Conservation (phyloP, 2,888 invertebrate species). For the Dione juno region DNA sequence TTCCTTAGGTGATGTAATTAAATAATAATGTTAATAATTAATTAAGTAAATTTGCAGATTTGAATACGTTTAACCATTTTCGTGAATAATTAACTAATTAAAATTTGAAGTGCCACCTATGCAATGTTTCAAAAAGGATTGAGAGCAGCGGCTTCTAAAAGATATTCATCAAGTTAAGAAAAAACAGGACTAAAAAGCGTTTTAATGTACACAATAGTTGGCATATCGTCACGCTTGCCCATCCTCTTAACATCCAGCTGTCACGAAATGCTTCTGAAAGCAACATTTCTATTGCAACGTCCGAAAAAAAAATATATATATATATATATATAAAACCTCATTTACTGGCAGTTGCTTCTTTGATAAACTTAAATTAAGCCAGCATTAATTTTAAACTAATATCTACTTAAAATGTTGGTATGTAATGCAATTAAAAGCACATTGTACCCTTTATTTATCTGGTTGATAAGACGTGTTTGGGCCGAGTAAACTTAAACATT, state of each 20-base stretch:
- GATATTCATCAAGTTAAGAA: background rate
- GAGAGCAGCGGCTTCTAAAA: too few species aligned
- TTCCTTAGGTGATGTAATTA: too few species aligned
- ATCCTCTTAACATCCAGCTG: background rate
- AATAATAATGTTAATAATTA: too few species aligned
- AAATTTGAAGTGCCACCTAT: too few species aligned
- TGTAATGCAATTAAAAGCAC: conserved; percentile 30
- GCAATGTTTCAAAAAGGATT: too few species aligned
- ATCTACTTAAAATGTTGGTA: conserved; percentile 4
- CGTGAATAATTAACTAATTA: too few species aligned
- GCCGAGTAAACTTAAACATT: conserved; percentile 30
- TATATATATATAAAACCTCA: too few species aligned
- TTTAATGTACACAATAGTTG: background rate
- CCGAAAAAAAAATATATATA: too few species aligned
- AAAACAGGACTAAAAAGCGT: background rate
- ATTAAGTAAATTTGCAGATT: too few species aligned
- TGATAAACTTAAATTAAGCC: background rate
- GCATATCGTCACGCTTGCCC: background rate
- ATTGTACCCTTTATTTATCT: conserved; percentile 35
- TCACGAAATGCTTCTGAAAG: background rate
- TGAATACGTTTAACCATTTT: too few species aligned
- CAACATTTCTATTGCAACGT: too few species aligned
- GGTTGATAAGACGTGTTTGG: conserved; percentile 18
- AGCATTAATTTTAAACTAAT: background rate
- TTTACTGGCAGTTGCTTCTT: too few species aligned